Evolutionary conservation across 2,888 invertebrate species (phyloP).

Genomic region (Amiota minor): DNA sequence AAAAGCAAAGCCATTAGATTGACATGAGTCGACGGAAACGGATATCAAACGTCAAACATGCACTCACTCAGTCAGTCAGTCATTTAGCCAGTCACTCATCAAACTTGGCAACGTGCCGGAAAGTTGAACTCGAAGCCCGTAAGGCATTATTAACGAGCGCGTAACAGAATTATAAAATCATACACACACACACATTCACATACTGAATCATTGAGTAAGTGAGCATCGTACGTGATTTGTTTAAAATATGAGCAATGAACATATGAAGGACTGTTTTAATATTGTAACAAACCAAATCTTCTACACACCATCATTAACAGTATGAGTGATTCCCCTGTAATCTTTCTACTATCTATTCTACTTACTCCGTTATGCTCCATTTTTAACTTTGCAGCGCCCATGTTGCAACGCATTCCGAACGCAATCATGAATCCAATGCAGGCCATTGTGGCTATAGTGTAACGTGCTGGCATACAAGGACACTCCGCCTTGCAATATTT

Average conservation of each 20-base stretch:
- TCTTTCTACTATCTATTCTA: slow-evolving; percentile 28
- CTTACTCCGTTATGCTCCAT: slow-evolving; percentile 79
- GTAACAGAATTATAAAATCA: slow-evolving; percentile 55
- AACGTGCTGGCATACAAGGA: slow-evolving; percentile 87
- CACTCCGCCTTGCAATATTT: slow-evolving; percentile 90
- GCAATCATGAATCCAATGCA: slow-evolving; percentile 94
- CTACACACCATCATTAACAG: background rate
- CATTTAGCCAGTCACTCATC: slow-evolving; percentile 20
- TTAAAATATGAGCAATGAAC: slow-evolving; percentile 24
- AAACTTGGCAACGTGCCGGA: slow-evolving; percentile 36
- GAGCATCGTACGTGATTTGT: slow-evolving; percentile 28
- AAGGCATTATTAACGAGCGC: slow-evolving; percentile 73
- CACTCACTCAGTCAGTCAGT: slow-evolving; percentile 42
- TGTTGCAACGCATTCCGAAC: slow-evolving; percentile 98
- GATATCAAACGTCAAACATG: slow-evolving; percentile 49
- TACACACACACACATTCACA: background rate
- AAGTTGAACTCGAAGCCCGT: slow-evolving; percentile 51
- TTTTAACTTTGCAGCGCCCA: slow-evolving; percentile 96
- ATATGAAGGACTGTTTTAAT: background rate
- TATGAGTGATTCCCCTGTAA: background rate
- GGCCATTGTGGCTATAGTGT: slow-evolving; percentile 89
- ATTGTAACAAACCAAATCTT: background rate
- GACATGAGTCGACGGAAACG: slow-evolving; percentile 47
- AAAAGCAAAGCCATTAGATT: slow-evolving; percentile 51
- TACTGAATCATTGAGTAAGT: no score